A percentile compares a stretch with the other conserved stretches of the same genome.
Conservation (phyloP, 2,888 invertebrate species). For the Pyrrhosoma nymphula region DNA sequence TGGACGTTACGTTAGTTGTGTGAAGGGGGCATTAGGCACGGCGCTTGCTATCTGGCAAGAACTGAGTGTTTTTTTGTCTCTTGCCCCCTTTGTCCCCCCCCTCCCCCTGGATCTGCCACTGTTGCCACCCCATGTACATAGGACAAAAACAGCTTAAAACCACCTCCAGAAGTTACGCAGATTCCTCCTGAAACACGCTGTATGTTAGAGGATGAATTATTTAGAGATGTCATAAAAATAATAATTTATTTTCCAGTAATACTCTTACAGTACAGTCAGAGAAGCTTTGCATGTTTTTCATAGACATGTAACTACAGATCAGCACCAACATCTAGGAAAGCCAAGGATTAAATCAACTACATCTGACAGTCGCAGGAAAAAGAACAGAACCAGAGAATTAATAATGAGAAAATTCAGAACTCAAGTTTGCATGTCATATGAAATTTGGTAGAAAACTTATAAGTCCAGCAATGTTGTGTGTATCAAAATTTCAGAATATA, state of each 20-base stretch:
- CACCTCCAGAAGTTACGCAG: too few relatives aligned
- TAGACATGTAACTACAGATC: slow-evolving; percentile 43
- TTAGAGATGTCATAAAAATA: slow-evolving; percentile 29
- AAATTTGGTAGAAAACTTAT: slow-evolving; percentile 60
- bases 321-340: slow-evolving; percentile 65
- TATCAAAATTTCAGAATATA: slow-evolving; percentile 49
- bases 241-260: slow-evolving; percentile 53
- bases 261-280: slow-evolving; percentile 46
- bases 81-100: too few relatives aligned
- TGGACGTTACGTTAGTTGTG: too few relatives aligned
- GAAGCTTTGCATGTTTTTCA: slow-evolving; percentile 50
- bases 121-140: too few relatives aligned
- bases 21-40: too few relatives aligned
- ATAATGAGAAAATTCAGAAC: background rate
- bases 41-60: too few relatives aligned
- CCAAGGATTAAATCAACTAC: slow-evolving; percentile 39
- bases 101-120: too few relatives aligned
- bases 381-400: slow-evolving; percentile 34
- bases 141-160: too few relatives aligned
- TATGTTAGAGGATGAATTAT: background rate
- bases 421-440: slow-evolving; percentile 46
- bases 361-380: background rate
- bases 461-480: slow-evolving; percentile 33
- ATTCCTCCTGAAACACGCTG: too few relatives aligned
- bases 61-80: too few relatives aligned